phyloP scores from a whole-genome alignment of 2,797 vertebrate species.

The Rhinogobio ventralis region DNA sequence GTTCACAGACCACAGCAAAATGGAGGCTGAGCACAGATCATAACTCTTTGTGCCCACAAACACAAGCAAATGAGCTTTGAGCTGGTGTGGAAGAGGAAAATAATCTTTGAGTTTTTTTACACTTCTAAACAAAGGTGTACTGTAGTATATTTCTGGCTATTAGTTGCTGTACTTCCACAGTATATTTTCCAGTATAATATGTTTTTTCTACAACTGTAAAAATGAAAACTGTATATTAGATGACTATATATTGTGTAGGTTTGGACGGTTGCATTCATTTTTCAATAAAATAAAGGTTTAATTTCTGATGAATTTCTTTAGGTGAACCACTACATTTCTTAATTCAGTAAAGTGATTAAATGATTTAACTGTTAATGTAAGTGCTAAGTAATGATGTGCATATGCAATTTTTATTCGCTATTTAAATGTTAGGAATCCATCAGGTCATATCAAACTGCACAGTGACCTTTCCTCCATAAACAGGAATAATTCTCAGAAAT shows the following conservation, averaged over 20 bases:
- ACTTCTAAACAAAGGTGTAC: neutral
- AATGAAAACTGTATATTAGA: neutral
- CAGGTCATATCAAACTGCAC: neutral
- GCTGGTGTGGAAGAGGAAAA: constrained; percentile 4
- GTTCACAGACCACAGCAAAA: neutral
- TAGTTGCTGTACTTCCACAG: neutral
- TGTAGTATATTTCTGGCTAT: neutral
- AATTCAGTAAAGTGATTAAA: neutral
- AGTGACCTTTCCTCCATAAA: constrained; percentile 34
- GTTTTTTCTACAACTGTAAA: neutral
- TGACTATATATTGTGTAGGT: neutral
- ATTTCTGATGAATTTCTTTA: neutral
- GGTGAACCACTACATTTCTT: neutral
- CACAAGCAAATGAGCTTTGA: constrained; percentile 26
- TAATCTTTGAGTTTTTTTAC: neutral
- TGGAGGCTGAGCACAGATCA: constrained; percentile 8
- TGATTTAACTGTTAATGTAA: neutral
- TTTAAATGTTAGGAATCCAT: neutral
- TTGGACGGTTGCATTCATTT: too few species aligned
- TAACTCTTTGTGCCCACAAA: constrained; percentile 16
- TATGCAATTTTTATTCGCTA: neutral
- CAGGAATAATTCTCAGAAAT: constrained; percentile 37
- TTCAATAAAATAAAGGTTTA: neutral
- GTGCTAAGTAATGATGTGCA: neutral
- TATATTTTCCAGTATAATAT: neutral